Evolutionary conservation across 2,888 invertebrate species (phyloP).

Genomic region (Cerastis leucographa): DNA sequence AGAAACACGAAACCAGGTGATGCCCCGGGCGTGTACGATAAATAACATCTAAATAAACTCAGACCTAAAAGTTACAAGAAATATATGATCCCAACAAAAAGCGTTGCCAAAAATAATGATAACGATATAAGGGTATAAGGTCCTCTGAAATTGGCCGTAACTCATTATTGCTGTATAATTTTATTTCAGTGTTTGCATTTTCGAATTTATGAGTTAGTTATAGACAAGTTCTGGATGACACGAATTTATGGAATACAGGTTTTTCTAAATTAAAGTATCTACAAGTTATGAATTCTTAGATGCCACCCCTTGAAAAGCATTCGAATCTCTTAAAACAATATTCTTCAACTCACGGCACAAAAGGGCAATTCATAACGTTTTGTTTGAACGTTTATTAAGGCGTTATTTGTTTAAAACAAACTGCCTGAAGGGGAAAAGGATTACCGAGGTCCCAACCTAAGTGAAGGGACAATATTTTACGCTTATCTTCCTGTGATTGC

Average conservation of each 20-base stretch:
- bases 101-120: conserved; percentile 6
- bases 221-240: neutral
- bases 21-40: conserved; percentile 14
- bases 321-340: conserved; percentile 41
- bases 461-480: conserved; percentile 54
- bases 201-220: neutral
- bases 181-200: neutral
- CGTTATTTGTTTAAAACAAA: conserved; percentile 74
- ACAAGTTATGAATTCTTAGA: neutral
- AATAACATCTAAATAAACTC: conserved; percentile 31
- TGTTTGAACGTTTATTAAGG: conserved; percentile 71
- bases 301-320: conserved; percentile 1
- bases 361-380: conserved; percentile 75
- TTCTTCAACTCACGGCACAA: conserved; percentile 74
- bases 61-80: conserved; percentile 25
- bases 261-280: neutral
- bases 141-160: neutral
- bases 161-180: neutral
- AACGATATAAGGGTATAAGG: neutral
- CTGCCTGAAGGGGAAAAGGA: conserved; percentile 60
- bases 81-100: conserved; percentile 18
- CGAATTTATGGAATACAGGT: neutral
- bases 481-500: conserved; percentile 50
- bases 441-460: conserved; percentile 36
- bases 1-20: conserved; percentile 27